Evolutionary conservation across 1,140 invertebrate species (phyloP).

Genomic region (Pollicipes pollicipes): DNA sequence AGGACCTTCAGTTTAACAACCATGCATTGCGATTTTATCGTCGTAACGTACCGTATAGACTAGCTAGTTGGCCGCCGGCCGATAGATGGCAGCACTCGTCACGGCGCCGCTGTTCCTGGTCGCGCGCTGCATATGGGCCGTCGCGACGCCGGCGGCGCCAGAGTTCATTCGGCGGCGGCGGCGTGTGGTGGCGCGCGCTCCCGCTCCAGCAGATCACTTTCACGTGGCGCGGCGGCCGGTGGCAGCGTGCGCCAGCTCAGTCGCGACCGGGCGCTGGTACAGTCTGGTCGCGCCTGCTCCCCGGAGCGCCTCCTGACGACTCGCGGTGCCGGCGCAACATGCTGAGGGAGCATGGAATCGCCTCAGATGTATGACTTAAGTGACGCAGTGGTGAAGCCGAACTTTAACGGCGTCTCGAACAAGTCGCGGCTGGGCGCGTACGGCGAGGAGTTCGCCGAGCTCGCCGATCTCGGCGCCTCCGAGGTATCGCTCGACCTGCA

Average conservation of each 20-base stretch:
- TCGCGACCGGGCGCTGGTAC: neutral
- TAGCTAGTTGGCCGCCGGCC: no score
- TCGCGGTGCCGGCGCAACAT: slow-evolving; percentile 14
- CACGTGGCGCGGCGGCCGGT: neutral
- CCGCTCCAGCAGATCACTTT: neutral
- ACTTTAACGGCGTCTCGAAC: slow-evolving; percentile 8
- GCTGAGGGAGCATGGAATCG: slow-evolving; percentile 22
- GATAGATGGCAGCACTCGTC: no score
- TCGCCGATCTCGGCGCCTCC: slow-evolving; percentile 67
- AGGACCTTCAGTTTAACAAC: no score
- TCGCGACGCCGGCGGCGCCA: neutral
- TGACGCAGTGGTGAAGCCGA: slow-evolving; percentile 23
- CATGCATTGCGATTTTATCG: no score
- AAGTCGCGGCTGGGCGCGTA: slow-evolving; percentile 18
- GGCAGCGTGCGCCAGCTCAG: neutral
- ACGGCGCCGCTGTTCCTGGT: no score
- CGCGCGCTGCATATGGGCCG: neutral
- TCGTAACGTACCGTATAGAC: no score
- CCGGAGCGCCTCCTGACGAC: neutral
- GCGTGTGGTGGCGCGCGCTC: no score
- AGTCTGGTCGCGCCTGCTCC: neutral
- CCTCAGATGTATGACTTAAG: slow-evolving; percentile 25
- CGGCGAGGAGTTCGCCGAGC: slow-evolving; percentile 34
- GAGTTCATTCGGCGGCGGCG: no score
- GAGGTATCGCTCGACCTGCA: slow-evolving; percentile 76